Conservation (phyloP, 2,113 vertebrate genomes). For the Bubalus kerabau region DNA sequence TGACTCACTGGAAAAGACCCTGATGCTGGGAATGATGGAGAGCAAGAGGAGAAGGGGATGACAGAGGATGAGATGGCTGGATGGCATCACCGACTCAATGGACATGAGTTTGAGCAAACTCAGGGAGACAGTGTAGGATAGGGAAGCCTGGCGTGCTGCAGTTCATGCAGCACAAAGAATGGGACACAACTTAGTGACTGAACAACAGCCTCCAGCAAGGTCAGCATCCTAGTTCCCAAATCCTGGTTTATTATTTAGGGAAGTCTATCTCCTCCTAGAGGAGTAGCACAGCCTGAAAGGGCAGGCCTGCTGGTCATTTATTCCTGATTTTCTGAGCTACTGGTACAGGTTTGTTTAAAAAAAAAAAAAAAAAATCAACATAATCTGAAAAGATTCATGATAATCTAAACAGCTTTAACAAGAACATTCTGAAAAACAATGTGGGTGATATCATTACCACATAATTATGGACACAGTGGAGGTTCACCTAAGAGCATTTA, state of each 20-base stretch:
- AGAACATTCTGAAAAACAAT: background rate
- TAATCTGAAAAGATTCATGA: background rate
- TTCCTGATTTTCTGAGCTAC: background rate
- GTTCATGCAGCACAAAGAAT: background rate
- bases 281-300: background rate
- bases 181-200: background rate
- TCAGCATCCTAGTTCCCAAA: background rate
- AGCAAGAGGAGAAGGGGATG: background rate
- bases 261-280: background rate
- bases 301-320: background rate
- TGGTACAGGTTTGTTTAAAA: background rate
- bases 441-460: slow-evolving; percentile 3
- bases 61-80: background rate
- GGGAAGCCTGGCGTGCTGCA: background rate
- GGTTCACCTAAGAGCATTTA: slow-evolving; percentile 9
- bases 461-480: slow-evolving; percentile 25
- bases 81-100: background rate
- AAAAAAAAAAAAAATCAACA: background rate
- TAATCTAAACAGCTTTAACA: slow-evolving; percentile 22
- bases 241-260: background rate
- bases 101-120: background rate
- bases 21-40: background rate
- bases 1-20: background rate
- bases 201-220: background rate
- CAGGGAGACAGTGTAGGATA: background rate